A percentile compares a stretch with the other conserved stretches of the same genome.
These are phyloP conservation scores for Hoplodrina blanda DNA, from an alignment of 2,888 invertebrate species.

Conservation along the genomic window DNA sequence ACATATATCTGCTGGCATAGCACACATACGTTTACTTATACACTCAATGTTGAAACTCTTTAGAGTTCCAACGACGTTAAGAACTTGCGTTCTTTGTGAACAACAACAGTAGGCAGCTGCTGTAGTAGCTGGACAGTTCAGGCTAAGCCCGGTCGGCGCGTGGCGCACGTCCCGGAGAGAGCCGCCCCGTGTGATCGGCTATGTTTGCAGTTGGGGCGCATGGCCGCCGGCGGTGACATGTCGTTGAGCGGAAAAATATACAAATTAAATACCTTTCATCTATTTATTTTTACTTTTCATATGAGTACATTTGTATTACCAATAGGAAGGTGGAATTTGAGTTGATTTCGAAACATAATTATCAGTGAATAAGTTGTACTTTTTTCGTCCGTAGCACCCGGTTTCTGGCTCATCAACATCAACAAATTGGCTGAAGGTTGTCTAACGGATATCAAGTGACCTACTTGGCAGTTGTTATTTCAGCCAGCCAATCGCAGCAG, in stretches of 20 bases:
- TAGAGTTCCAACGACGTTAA: slow-evolving; percentile 6
- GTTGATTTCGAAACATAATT: not conserved
- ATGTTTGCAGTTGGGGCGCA: not conserved
- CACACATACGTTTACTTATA: not conserved
- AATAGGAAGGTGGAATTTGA: not conserved
- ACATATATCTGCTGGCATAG: not conserved
- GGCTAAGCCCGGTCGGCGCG: not conserved
- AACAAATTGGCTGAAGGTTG: no score
- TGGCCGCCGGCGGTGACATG: slow-evolving; percentile 10
- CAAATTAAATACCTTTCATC: not conserved
- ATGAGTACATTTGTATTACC: no score
- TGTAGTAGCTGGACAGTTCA: not conserved
- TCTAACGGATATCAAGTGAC: no score
- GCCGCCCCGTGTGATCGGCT: slow-evolving; percentile 6
- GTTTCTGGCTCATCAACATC: no score
- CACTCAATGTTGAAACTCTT: not conserved
- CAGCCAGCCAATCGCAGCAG: not conserved
- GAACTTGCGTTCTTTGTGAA: slow-evolving; percentile 13
- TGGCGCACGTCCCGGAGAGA: not conserved
- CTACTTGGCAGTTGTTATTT: no score
- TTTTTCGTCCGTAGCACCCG: not conserved
- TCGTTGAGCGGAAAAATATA: not conserved
- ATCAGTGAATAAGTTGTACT: not conserved
- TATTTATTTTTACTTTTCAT: not conserved
- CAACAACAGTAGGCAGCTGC: slow-evolving; percentile 9